phyloP scores from a whole-genome alignment of 1,140 invertebrate genomes.

The Drosophila parabipectinata region DNA sequence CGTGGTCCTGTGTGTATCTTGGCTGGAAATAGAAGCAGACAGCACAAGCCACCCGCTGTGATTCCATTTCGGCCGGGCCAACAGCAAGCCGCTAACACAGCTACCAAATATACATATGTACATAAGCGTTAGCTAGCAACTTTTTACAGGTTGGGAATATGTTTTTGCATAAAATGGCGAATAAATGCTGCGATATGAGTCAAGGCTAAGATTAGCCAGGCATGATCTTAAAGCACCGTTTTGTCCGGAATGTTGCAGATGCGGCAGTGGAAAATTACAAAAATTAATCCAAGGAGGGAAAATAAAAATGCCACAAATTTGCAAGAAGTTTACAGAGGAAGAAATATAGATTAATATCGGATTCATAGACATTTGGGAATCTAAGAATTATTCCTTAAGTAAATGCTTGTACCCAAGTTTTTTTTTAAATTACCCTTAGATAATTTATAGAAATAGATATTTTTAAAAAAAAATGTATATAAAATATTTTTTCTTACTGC shows the following conservation, averaged over 20 bases:
- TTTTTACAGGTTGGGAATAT: constrained; percentile 70
- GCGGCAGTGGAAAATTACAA: constrained; percentile 43
- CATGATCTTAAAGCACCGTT: constrained; percentile 59
- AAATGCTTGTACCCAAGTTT: too few species aligned
- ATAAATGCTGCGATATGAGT: constrained; percentile 55
- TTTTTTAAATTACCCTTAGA: too few species aligned
- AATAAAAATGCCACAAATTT: constrained; percentile 55
- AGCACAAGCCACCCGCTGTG: constrained; percentile 60
- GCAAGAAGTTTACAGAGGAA: constrained; percentile 3
- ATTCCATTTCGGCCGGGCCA: constrained; percentile 66
- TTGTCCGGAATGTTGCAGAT: constrained; percentile 37
- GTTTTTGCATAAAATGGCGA: constrained; percentile 75
- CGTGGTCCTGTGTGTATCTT: constrained; percentile 14
- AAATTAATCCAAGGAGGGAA: constrained; percentile 40
- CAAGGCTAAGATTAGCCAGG: constrained; percentile 62
- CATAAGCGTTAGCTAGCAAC: not conserved
- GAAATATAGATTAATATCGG: not conserved
- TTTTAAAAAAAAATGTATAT: too few species aligned
- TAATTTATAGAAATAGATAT: too few species aligned
- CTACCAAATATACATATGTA: constrained; percentile 7
- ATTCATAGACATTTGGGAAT: not conserved
- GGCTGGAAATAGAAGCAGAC: constrained; percentile 60
- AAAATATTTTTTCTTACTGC: constrained; percentile 12
- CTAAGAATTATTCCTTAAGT: too few species aligned
- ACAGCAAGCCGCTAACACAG: constrained; percentile 18